Base-by-base conservation (phyloP, 2,888 invertebrate genomes). In the Amiota minor region DNA sequence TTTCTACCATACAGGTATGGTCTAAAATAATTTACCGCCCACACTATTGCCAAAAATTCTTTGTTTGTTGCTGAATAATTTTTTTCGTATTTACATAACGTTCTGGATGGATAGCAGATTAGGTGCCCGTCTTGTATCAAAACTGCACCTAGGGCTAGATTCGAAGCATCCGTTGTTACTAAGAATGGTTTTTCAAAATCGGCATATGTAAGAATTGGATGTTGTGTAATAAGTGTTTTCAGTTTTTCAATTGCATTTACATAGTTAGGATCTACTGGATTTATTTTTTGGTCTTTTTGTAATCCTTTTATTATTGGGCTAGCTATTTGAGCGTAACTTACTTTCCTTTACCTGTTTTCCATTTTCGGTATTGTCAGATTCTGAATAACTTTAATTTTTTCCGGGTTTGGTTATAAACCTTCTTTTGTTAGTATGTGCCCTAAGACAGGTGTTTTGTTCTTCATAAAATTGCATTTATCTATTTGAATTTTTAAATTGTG, bases 321-420 rank as follows among this genome's bases (percentile, higher is more conserved):
- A 9, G 75, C 75, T 35, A 79, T 64, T n/a, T 45, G n/a, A 1
- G 77, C 64, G 61, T 74, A 74, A 47, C 74, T 74, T 78, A n/a
- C n/a, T n/a, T n/a, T n/a, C n/a, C n/a, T n/a, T n/a, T n/a, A n/a
- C n/a, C n/a, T n/a, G n/a, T n/a, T n/a, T n/a, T n/a, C n/a, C n/a
- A n/a, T n/a, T n/a, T n/a, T n/a, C n/a, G n/a, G n/a, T n/a, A n/a
- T n/a, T n/a, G n/a, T n/a, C n/a, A n/a, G n/a, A n/a, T n/a, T n/a
- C n/a, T n/a, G n/a, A n/a, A n/a, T n/a, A n/a, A n/a, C n/a, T n/a
- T n/a, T n/a, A n/a, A n/a, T n/a, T n/a, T n/a, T n/a, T n/a, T n/a
- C n/a, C n/a, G n/a, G n/a, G n/a, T n/a, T 74, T n/a, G 72, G 56
- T 68, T 71, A 75, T 9, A 74, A 53, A 10, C 75, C 75, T 8